These are phyloP conservation scores for Armadillidium nasatum DNA, from an alignment of 1,140 invertebrate species.

Conservation along the genomic window DNA sequence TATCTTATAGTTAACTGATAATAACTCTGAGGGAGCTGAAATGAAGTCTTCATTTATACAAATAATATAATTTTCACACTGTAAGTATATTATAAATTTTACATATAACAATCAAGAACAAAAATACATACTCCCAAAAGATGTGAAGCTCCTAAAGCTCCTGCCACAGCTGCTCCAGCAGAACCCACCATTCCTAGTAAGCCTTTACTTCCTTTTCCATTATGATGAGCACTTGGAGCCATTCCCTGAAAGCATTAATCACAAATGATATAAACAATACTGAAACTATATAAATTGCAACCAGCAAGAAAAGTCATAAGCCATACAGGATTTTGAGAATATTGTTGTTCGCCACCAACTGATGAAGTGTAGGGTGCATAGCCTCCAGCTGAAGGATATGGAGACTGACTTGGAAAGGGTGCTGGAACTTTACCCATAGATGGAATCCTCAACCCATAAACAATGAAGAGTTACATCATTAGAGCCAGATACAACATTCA, in stretches of 20 bases:
- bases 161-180: neutral
- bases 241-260: neutral
- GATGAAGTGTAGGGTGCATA: neutral
- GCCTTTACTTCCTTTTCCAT: neutral
- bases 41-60: too few relatives aligned
- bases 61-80: too few relatives aligned
- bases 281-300: too few relatives aligned
- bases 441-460: neutral
- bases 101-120: too few relatives aligned
- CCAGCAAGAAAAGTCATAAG: too few relatives aligned
- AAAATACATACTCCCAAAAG: neutral
- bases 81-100: too few relatives aligned
- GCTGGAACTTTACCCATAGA: neutral
- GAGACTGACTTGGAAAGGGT: neutral
- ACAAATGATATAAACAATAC: too few relatives aligned
- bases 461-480: neutral
- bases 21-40: too few relatives aligned
- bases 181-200: neutral
- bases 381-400: neutral
- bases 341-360: neutral
- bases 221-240: neutral
- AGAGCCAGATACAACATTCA: slow-evolving; percentile 24
- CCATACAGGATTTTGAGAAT: neutral
- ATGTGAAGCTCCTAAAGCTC: neutral
- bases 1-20: too few relatives aligned